Base-by-base conservation (phyloP, 2,888 invertebrate species). In the Dorcus hopei region DNA sequence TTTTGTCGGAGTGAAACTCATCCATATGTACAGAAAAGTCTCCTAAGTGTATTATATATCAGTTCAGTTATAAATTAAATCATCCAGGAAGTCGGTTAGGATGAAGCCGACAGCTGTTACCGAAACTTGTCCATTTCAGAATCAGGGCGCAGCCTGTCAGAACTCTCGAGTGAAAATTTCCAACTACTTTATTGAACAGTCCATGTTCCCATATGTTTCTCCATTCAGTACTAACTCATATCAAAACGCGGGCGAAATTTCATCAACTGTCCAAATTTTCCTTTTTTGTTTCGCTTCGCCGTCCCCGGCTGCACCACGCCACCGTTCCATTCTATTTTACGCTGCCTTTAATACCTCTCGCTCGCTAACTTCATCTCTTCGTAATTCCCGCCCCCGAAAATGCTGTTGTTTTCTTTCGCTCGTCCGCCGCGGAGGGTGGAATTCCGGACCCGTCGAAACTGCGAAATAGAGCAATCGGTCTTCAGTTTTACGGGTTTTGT, bases 201-300 rank as follows among this genome's bases (percentile, higher is more conserved):
- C 68, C 70, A 70, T 71, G 68, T 67, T 66, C 60, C 63, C 68
- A 69, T 67, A 65, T 68, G 69, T 61, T 67, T 61, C 65, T 52
- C 40, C 7, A 45, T 9, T 49, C 49, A 5, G 14, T 11, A 59
- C 57, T 55, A 60, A 61, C 64, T 65, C 65, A 67, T 66, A 65
- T 64, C 62, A 61, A 49, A 60, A 55, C 51, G 47, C 49, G 50
- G 57, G 52, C 59, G 26, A 57, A 42, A 57, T n/a, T 38, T 33
- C 33, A 14, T 33, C 49, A 38, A 14, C 19, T 33, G 11, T 16
- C 38, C 38, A 38, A 14, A 33, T 14, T n/a, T 48, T 19, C 49
- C 23, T 23, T 9, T 11, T 9, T 16, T 19, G 23, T 45, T 45
- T 19, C n/a, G 9, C 42, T 6, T 7, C 14, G 9, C 26, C 26